Conservation (phyloP, 2,888 invertebrate species). For the Epistrophella euchroma region DNA sequence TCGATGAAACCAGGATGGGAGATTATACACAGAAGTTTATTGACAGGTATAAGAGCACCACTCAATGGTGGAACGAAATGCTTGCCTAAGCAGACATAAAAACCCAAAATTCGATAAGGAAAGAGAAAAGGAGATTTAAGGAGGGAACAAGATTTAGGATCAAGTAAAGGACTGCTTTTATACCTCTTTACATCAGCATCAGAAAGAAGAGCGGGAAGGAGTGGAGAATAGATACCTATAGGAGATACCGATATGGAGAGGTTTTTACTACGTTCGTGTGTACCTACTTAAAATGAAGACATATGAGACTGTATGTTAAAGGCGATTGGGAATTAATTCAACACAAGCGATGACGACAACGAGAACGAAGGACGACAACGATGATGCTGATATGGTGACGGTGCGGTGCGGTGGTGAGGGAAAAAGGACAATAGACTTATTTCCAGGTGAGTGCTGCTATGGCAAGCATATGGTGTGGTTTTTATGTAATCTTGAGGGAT, state of each 20-base stretch:
- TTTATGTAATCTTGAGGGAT: constrained; percentile 44
- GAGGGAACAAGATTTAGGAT: constrained; percentile 23
- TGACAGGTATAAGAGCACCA: constrained; percentile 49
- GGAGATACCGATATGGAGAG: constrained; percentile 1
- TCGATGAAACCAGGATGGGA: constrained; percentile 44
- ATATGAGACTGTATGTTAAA: constrained; percentile 72
- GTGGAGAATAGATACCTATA: neutral
- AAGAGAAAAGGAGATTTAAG: neutral
- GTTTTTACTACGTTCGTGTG: constrained; percentile 46
- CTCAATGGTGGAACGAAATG: constrained; percentile 68
- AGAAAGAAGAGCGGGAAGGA: neutral
- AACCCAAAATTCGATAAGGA: constrained; percentile 58
- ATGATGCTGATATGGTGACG: neutral
- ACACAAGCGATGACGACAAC: constrained; percentile 38
- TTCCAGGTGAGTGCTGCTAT: constrained; percentile 62
- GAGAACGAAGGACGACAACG: neutral
- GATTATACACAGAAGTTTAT: constrained; percentile 69
- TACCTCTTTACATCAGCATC: neutral
- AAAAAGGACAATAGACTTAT: constrained; percentile 34
- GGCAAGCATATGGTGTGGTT: constrained; percentile 50
- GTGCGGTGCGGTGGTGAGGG: too few species aligned
- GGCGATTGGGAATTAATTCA: constrained; percentile 75
- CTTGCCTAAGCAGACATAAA: constrained; percentile 69
- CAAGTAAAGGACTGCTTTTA: constrained; percentile 36
- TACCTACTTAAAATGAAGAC: constrained; percentile 71